These are phyloP conservation scores for Eubasilissa regina DNA, from an alignment of 1,140 invertebrate genomes.

Conservation along the genomic window DNA sequence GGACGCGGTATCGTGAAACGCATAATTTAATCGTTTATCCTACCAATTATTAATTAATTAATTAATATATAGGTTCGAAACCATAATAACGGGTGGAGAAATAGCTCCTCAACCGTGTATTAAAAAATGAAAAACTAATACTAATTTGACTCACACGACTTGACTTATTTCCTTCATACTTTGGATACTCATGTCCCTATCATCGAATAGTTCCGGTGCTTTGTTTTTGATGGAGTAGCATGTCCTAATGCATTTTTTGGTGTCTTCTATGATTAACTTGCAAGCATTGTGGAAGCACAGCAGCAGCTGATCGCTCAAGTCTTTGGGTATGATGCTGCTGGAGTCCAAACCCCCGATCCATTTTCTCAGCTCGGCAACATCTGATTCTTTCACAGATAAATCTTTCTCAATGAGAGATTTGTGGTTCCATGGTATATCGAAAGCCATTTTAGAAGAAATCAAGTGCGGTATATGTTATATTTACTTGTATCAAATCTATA, in stretches of 20 bases:
- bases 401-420: constrained; percentile 35
- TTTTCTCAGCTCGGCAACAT: constrained; percentile 47
- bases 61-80: too few species aligned
- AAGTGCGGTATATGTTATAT: too few species aligned
- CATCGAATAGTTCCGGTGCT: constrained; percentile 75
- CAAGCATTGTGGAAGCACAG: constrained; percentile 76
- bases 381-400: constrained; percentile 45
- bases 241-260: constrained; percentile 73
- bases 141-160: constrained; percentile 20
- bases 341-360: constrained; percentile 46
- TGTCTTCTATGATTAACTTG: constrained; percentile 71
- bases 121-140: too few species aligned
- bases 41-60: too few species aligned
- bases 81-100: too few species aligned
- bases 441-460: constrained; percentile 47
- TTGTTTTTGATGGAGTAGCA: constrained; percentile 74
- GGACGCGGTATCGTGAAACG: too few species aligned
- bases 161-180: constrained; percentile 65
- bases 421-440: constrained; percentile 52
- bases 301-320: constrained; percentile 71
- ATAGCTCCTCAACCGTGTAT: too few species aligned
- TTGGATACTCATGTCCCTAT: constrained; percentile 66
- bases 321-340: constrained; percentile 64
- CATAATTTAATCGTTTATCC: too few species aligned
- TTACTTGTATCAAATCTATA: too few species aligned